Conservation (phyloP, 2,888 invertebrate species). For the Idaea biselata region DNA sequence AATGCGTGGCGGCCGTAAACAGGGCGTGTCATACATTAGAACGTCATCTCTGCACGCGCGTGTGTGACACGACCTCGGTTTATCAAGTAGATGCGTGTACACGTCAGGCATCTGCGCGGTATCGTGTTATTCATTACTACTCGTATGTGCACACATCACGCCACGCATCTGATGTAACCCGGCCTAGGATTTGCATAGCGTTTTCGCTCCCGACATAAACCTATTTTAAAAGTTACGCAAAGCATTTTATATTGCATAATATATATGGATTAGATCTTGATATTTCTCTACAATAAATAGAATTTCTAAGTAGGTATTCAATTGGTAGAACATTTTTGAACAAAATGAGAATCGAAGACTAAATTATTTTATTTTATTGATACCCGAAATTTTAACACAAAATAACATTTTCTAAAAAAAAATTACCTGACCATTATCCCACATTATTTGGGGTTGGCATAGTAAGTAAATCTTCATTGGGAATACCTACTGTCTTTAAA, state of each 20-base stretch:
- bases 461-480: too few species aligned
- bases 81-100: too few species aligned
- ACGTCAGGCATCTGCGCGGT: too few species aligned
- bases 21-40: too few species aligned
- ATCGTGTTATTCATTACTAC: too few species aligned
- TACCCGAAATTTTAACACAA: neutral
- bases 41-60: too few species aligned
- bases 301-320: neutral
- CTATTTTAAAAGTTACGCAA: neutral
- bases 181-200: neutral
- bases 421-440: neutral
- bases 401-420: neutral
- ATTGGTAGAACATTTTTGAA: neutral
- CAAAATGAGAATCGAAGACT: conserved; percentile 1
- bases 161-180: too few species aligned
- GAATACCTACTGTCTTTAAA: too few species aligned
- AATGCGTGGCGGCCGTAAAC: too few species aligned
- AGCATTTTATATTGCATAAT: neutral
- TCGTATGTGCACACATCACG: too few species aligned
- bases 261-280: neutral
- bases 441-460: too few species aligned
- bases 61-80: too few species aligned
- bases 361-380: neutral
- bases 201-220: neutral
- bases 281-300: neutral